phyloP scores from a whole-genome alignment of 2,797 vertebrate genomes.

The Sciaenops ocellatus region DNA sequence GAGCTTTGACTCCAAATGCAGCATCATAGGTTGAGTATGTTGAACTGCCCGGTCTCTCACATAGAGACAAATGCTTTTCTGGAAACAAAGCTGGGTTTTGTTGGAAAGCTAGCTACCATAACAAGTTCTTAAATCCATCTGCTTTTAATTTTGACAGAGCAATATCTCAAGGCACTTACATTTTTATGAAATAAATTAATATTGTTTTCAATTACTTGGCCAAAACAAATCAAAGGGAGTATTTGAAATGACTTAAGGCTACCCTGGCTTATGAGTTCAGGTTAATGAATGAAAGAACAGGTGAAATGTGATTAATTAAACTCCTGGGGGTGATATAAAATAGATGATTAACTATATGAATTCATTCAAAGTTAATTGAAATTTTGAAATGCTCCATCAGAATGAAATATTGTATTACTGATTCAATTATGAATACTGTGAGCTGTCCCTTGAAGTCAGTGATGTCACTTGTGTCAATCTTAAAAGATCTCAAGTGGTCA shows the following conservation, averaged over 20 bases:
- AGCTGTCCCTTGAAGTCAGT: background rate
- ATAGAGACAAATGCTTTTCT: background rate
- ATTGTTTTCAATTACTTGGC: constrained; percentile 47
- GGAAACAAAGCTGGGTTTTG: background rate
- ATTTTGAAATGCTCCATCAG: constrained; percentile 33
- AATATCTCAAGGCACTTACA: constrained; percentile 31
- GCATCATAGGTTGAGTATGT: background rate
- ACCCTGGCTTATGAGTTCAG: constrained; percentile 36
- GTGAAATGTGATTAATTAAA: constrained; percentile 51
- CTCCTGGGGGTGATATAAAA: constrained; percentile 46
- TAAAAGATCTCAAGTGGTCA: background rate
- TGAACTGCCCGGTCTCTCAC: background rate
- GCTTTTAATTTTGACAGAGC: constrained; percentile 5
- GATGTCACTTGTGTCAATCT: background rate
- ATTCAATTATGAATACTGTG: background rate
- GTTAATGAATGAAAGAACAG: constrained; percentile 44
- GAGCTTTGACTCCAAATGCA: background rate
- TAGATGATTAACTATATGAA: constrained; percentile 48
- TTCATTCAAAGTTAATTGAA: constrained; percentile 60
- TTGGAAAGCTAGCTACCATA: background rate
- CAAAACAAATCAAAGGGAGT: constrained; percentile 36
- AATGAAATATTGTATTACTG: constrained; percentile 26
- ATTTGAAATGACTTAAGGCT: constrained; percentile 41
- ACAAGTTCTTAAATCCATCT: background rate
- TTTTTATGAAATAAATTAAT: constrained; percentile 19